Evolutionary conservation across 2,113 vertebrate genomes (phyloP), one percentile per base, ranked within the genome.

Genomic region (Nymphicus hollandicus): DNA sequence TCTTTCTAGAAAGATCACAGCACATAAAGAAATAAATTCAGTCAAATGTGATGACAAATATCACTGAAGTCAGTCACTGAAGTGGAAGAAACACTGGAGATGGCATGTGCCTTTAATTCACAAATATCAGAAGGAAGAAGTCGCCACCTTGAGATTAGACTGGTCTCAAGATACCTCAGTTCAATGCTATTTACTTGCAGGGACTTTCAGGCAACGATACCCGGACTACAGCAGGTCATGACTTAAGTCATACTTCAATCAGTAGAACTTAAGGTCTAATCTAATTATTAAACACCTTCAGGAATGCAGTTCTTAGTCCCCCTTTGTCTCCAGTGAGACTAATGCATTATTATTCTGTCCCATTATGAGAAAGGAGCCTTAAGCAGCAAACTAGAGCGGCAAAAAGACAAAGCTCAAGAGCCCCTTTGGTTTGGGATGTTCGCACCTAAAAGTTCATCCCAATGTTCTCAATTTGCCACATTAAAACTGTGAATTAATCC

Each of bases 301-400:
- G 25, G 89, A 89, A 81, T 39, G 11, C 12, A 74, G 19, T 60
- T 79, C 20, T 70, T 63, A 28, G 31, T 37, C 27, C 6, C 8
- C 29, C 19, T 86, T 72, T 71, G 20, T 71, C n/a, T 86, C 43
- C 43, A 27, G 37, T 11, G 15, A 66, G 18, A 22, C 5, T 8
- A 80, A 53, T 35, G n/a, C 0, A 0, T 64, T 56, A 31, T 79
- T 52, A 33, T 76, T 73, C 13, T 31, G 29, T 37, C 25, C 33
- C 2, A 0, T 18, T 46, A n/a, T 50, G 12, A 90, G 47, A 69
- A 92, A 65, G 65, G 13, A 87, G 18, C 7, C 18, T 63, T 78
- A 43, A 87, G 28, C 3, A 63, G 17, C 14, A 85, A 46, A 5
- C 8, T 33, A 71, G 31, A 44, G 19, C 7, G 69, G 9, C 25